These are phyloP conservation scores for Nyctalus aviator DNA, from an alignment of 2,797 vertebrate species.

Conservation along the genomic window DNA sequence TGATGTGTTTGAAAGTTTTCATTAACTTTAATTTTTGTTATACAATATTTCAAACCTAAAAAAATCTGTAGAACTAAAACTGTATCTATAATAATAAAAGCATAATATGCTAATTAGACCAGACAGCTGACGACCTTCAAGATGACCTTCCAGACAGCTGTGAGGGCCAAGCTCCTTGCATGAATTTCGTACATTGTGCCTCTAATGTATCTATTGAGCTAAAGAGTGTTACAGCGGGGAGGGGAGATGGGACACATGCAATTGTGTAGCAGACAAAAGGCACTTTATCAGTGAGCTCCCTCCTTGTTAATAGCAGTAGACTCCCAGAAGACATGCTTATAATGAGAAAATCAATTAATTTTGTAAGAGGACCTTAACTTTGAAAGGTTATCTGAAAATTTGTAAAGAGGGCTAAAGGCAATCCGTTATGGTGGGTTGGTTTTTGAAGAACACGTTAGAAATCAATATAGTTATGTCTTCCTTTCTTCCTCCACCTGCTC, in stretches of 20 bases:
- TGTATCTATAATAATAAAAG: too few species aligned
- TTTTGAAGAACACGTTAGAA: neutral
- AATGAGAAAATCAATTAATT: neutral
- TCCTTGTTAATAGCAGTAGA: neutral
- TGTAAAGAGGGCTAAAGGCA: neutral
- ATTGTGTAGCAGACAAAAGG: neutral
- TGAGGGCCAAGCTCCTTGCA: too few species aligned
- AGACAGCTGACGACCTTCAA: too few species aligned
- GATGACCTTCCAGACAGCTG: too few species aligned
- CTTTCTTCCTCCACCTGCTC: neutral
- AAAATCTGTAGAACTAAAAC: neutral
- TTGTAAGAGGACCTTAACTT: neutral
- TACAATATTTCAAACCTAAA: constrained; percentile 46
- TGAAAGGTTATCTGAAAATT: neutral
- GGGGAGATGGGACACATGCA: neutral
- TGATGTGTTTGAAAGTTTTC: neutral
- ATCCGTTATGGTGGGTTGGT: neutral
- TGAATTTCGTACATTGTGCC: too few species aligned
- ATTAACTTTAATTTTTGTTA: constrained; percentile 12
- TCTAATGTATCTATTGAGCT: neutral
- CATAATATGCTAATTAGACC: too few species aligned
- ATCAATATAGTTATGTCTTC: neutral
- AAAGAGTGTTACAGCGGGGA: neutral
- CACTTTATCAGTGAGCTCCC: neutral
- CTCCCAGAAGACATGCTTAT: neutral